Conservation (phyloP, 2,113 vertebrate species). For the Suncus etruscus region DNA sequence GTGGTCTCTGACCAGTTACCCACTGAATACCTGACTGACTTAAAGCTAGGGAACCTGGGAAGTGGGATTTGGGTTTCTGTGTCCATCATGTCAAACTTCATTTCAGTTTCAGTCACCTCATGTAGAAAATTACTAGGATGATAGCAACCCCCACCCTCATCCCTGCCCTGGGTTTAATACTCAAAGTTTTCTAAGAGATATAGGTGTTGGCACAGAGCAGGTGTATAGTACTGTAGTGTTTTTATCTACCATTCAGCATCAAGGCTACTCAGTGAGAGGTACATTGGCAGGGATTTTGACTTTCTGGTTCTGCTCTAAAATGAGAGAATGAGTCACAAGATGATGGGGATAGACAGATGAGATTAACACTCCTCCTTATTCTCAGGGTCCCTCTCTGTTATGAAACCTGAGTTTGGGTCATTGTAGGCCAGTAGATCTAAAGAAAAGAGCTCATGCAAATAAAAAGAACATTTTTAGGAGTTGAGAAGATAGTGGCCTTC, state of each 20-base stretch:
- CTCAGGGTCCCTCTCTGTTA: background rate
- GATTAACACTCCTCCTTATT: background rate
- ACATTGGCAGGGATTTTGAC: background rate
- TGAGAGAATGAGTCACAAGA: background rate
- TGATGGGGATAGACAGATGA: background rate
- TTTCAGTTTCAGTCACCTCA: conserved; percentile 8
- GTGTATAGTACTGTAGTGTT: background rate
- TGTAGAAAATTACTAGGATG: background rate
- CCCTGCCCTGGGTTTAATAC: background rate
- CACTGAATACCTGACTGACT: conserved; percentile 20
- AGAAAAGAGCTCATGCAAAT: too few relatives aligned
- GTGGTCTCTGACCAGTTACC: conserved; percentile 44
- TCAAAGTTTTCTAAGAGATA: background rate
- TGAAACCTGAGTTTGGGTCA: too few relatives aligned
- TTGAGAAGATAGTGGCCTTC: too few relatives aligned
- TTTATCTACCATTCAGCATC: background rate
- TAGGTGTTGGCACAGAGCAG: background rate
- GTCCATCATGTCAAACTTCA: background rate
- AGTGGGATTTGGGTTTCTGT: background rate
- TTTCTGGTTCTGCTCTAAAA: background rate
- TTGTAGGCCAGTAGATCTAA: too few relatives aligned
- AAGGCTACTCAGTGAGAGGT: background rate
- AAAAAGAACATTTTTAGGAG: too few relatives aligned
- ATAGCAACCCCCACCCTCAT: background rate
- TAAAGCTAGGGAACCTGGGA: background rate